These are phyloP conservation scores for Phoeniculus purpureus DNA, from an alignment of 2,797 vertebrate species.

Conservation along the genomic window DNA sequence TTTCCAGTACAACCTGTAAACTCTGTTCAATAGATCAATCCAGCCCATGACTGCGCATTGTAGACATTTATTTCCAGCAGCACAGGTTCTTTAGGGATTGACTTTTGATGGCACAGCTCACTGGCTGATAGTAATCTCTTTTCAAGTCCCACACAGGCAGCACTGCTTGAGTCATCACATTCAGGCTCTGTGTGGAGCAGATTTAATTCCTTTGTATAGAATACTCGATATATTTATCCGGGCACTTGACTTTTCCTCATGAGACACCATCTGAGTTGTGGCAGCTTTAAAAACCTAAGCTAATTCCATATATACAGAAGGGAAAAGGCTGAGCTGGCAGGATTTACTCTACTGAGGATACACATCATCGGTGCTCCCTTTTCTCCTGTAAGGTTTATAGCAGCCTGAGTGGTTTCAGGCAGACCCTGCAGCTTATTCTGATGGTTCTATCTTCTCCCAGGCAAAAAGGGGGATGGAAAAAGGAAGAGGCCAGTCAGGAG, in stretches of 20 bases:
- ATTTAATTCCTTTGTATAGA: slow-evolving; percentile 53
- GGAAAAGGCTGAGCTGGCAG: slow-evolving; percentile 45
- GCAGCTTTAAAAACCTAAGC: slow-evolving; percentile 47
- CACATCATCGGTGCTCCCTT: background rate
- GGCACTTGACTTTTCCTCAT: slow-evolving; percentile 57
- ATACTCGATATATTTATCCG: slow-evolving; percentile 58
- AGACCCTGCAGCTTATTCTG: background rate
- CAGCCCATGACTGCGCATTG: background rate
- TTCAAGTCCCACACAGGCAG: slow-evolving; percentile 12
- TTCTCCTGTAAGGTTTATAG: background rate
- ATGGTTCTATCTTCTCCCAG: background rate
- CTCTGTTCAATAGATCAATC: background rate
- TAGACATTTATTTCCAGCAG: slow-evolving; percentile 18
- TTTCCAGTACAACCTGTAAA: background rate
- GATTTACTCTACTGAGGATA: slow-evolving; percentile 25
- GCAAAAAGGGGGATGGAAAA: background rate
- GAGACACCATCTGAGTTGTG: slow-evolving; percentile 26
- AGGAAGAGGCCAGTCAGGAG: background rate
- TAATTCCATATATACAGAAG: slow-evolving; percentile 52
- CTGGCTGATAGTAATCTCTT: slow-evolving; percentile 35
- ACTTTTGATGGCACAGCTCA: slow-evolving; percentile 27
- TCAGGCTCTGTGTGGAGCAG: slow-evolving; percentile 19
- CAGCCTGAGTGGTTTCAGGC: background rate
- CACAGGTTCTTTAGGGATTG: slow-evolving; percentile 6
- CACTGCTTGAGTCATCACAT: slow-evolving; percentile 50